Conservation (phyloP, 1,140 invertebrate genomes). For the Dinoponera quadriceps region DNA sequence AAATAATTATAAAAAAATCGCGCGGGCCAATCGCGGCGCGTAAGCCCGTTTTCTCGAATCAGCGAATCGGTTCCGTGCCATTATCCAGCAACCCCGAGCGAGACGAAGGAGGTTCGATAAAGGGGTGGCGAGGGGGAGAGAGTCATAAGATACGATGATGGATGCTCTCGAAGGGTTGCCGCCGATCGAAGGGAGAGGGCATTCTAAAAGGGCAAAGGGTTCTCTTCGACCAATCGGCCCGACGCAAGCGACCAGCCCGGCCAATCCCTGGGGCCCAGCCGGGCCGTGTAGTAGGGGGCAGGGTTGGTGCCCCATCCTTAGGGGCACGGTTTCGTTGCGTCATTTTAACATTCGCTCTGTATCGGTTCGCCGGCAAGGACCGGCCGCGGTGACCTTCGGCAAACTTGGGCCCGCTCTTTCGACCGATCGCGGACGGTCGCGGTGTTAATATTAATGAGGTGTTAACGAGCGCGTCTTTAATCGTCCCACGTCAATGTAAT, state of each 20-base stretch:
- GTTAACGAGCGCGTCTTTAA: constrained; percentile 1
- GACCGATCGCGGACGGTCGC: background rate
- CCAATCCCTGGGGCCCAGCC: constrained; percentile 76
- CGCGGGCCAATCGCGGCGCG: constrained; percentile 49
- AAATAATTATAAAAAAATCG: constrained; percentile 82
- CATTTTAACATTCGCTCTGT: constrained; percentile 82
- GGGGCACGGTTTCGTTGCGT: constrained; percentile 81
- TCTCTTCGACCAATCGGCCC: constrained; percentile 72
- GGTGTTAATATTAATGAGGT: constrained; percentile 46
- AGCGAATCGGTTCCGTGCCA: constrained; percentile 78
- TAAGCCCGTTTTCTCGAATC: constrained; percentile 72
- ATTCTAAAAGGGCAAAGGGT: constrained; percentile 75
- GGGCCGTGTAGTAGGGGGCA: constrained; percentile 74
- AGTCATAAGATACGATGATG: constrained; percentile 81
- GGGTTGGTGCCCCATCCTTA: constrained; percentile 77
- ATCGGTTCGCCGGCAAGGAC: constrained; percentile 76
- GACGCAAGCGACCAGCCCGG: constrained; percentile 2
- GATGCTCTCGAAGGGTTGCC: constrained; percentile 83
- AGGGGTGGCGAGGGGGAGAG: constrained; percentile 80
- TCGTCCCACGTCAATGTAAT: background rate
- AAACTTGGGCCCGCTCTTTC: background rate
- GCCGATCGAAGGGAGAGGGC: constrained; percentile 59
- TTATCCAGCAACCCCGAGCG: constrained; percentile 67
- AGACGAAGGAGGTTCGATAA: constrained; percentile 62
- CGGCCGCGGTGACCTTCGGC: constrained; percentile 35